Conservation (phyloP, 1,140 invertebrate genomes). For the Philopotamus ludificatus region DNA sequence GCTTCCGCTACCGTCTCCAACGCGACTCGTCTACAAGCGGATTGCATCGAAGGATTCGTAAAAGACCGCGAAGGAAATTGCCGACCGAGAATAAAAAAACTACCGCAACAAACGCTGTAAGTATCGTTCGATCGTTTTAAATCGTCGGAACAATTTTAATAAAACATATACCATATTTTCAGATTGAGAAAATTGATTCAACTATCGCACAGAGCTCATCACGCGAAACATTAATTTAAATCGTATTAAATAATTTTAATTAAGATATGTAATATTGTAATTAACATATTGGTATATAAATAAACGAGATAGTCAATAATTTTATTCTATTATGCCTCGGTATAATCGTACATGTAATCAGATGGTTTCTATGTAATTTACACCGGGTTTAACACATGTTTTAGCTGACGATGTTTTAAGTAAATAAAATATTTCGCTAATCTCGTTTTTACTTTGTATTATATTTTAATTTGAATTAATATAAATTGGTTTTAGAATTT, state of each 20-base stretch:
- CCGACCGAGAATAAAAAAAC: slow-evolving; percentile 47
- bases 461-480: too few species aligned
- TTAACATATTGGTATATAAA: neutral
- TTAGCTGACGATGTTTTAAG: too few species aligned
- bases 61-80: slow-evolving; percentile 50
- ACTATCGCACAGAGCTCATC: slow-evolving; percentile 29
- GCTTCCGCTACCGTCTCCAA: neutral
- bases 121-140: neutral
- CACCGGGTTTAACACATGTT: too few species aligned
- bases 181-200: slow-evolving; percentile 39
- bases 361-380: too few species aligned
- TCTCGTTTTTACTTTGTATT: too few species aligned
- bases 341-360: too few species aligned
- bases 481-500: too few species aligned
- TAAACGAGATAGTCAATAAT: too few species aligned
- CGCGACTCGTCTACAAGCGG: slow-evolving; percentile 34
- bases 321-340: too few species aligned
- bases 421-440: too few species aligned
- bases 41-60: slow-evolving; percentile 51
- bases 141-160: neutral
- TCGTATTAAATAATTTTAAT: neutral
- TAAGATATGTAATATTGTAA: neutral
- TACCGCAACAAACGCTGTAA: slow-evolving; percentile 44
- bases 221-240: neutral
- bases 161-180: slow-evolving; percentile 22